These are phyloP conservation scores for Chlorospingus semifuscus DNA, from an alignment of 2,797 vertebrate species.

Conservation along the genomic window DNA sequence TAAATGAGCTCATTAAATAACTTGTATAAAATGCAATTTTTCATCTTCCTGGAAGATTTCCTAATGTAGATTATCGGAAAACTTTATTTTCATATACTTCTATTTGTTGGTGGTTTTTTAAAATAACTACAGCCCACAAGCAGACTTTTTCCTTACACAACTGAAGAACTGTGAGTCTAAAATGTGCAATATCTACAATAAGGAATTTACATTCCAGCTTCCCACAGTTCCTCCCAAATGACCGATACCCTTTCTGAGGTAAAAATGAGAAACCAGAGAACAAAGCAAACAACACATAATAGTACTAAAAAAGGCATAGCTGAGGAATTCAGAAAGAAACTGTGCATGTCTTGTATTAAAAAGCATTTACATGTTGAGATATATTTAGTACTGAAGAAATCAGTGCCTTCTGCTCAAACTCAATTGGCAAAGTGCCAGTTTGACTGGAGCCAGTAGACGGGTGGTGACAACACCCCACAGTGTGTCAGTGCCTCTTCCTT, in stretches of 20 bases:
- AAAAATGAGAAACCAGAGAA: background rate
- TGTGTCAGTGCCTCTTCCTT: background rate
- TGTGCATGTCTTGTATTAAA: background rate
- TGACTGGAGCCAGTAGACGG: background rate
- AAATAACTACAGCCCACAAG: background rate
- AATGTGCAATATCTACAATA: slow-evolving; percentile 30
- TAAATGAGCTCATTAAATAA: slow-evolving; percentile 1
- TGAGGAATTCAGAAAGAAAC: background rate
- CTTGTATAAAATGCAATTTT: background rate
- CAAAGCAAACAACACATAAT: background rate
- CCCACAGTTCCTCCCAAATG: slow-evolving; percentile 44
- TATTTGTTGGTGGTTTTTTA: background rate
- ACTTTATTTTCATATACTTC: background rate
- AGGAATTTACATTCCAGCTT: slow-evolving; percentile 46
- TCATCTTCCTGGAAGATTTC: slow-evolving; percentile 9
- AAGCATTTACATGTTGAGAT: background rate
- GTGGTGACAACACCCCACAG: background rate
- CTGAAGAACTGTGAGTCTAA: slow-evolving; percentile 43
- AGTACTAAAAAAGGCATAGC: background rate
- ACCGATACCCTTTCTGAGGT: slow-evolving; percentile 12
- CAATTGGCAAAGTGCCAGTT: background rate
- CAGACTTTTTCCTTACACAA: slow-evolving; percentile 1
- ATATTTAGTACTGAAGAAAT: background rate
- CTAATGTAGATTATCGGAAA: background rate
- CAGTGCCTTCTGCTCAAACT: background rate